Evolutionary conservation across 2,113 vertebrate species (phyloP).

Genomic region (Anarhynchus alexandrinus): DNA sequence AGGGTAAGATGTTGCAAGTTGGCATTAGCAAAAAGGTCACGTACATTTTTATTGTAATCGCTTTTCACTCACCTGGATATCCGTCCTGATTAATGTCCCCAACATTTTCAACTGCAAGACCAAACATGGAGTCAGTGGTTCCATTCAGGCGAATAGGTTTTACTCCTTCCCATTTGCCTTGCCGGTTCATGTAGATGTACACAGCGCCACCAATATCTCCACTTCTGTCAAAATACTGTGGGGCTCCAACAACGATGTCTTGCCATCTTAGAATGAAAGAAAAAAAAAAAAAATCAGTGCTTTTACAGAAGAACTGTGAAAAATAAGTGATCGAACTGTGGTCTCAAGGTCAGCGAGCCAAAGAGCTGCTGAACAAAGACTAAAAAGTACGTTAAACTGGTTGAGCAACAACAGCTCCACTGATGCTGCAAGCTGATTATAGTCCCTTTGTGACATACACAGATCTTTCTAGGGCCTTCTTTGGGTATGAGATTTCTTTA

Average conservation of each 20-base stretch:
- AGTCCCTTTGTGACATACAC: background rate
- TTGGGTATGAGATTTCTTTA: background rate
- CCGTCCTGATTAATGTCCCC: constrained; percentile 93
- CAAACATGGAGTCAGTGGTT: constrained; percentile 94
- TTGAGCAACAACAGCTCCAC: background rate
- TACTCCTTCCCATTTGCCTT: constrained; percentile 82
- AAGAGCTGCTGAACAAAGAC: background rate
- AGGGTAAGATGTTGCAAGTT: background rate
- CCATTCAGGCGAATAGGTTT: constrained; percentile 85
- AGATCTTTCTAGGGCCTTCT: background rate
- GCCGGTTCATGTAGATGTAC: constrained; percentile 92
- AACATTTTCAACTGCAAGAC: constrained; percentile 89
- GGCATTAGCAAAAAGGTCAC: background rate
- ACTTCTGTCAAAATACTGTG: constrained; percentile 92
- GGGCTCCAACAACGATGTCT: constrained; percentile 95
- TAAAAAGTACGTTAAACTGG: background rate
- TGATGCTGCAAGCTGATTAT: background rate
- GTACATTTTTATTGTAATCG: background rate
- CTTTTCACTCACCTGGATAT: constrained; percentile 79
- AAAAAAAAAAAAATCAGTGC: background rate
- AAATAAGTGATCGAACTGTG: background rate
- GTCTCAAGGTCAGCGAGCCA: background rate
- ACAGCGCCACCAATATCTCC: constrained; percentile 90
- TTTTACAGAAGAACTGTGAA: background rate
- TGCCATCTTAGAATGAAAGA: constrained; percentile 82